Percentiles rank a stretch among this genome's conserved stretches.
phyloP scores from a whole-genome alignment of 2,797 vertebrate genomes.

The Channallabes apus region DNA sequence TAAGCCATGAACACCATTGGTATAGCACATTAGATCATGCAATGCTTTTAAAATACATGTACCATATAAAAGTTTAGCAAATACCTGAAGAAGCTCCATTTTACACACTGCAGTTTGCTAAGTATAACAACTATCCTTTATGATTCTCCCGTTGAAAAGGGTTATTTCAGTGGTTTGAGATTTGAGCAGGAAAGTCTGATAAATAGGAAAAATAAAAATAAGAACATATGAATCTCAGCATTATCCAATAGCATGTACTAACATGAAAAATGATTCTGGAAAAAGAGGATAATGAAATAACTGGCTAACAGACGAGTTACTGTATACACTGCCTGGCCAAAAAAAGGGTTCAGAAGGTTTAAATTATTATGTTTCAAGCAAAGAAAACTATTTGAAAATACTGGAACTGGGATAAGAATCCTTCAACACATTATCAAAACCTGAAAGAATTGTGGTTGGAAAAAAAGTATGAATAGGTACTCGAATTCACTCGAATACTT shows the following conservation, averaged over 20 bases:
- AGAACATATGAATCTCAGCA: neutral
- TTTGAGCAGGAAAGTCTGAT: neutral
- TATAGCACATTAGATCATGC: neutral
- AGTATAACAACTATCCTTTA: neutral
- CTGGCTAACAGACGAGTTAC: too few relatives aligned
- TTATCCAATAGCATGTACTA: neutral
- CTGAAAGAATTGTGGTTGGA: too few relatives aligned
- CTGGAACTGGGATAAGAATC: too few relatives aligned
- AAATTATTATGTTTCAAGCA: too few relatives aligned
- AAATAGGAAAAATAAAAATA: neutral
- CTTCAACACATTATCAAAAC: too few relatives aligned
- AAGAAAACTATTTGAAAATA: too few relatives aligned
- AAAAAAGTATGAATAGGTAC: too few relatives aligned
- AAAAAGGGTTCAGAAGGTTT: too few relatives aligned
- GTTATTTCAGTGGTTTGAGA: neutral
- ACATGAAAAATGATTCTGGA: neutral
- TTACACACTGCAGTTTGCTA: neutral
- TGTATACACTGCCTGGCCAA: too few relatives aligned
- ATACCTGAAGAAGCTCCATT: neutral
- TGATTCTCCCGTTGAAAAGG: neutral
- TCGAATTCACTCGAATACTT: too few relatives aligned
- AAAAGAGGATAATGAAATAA: neutral
- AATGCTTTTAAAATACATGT: neutral
- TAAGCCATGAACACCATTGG: neutral
- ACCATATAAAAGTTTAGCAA: neutral